phyloP scores from a whole-genome alignment of 2,113 vertebrate species.

The Sciurus niger region DNA sequence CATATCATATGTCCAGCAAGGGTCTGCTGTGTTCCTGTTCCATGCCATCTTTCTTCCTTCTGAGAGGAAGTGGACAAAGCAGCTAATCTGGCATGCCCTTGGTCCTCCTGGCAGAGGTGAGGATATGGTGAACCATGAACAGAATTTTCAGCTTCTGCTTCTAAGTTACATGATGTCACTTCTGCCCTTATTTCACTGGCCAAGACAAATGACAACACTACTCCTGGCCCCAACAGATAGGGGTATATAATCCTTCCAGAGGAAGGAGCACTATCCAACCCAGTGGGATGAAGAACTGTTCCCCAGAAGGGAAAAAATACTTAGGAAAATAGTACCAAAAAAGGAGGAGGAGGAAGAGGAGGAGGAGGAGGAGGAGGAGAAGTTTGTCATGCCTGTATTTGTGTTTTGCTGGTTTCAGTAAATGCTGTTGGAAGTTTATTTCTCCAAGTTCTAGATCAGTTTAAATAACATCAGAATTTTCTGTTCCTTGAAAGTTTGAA shows the following conservation, averaged over 20 bases:
- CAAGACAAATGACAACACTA: background rate
- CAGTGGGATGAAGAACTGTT: background rate
- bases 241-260: background rate
- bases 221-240: background rate
- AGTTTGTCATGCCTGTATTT: background rate
- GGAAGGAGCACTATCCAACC: background rate
- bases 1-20: background rate
- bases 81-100: background rate
- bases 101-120: background rate
- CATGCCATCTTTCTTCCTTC: background rate
- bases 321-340: background rate
- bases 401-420: background rate
- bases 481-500: background rate
- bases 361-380: no score
- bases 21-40: background rate
- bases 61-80: background rate
- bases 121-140: background rate
- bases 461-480: background rate
- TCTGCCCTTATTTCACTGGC: background rate
- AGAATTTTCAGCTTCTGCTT: background rate
- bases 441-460: slow-evolving; percentile 13
- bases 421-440: background rate
- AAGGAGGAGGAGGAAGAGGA: no score
- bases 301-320: background rate
- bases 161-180: background rate